phyloP scores from a whole-genome alignment of 2,797 vertebrate species.

The Protonibea diacanthus region DNA sequence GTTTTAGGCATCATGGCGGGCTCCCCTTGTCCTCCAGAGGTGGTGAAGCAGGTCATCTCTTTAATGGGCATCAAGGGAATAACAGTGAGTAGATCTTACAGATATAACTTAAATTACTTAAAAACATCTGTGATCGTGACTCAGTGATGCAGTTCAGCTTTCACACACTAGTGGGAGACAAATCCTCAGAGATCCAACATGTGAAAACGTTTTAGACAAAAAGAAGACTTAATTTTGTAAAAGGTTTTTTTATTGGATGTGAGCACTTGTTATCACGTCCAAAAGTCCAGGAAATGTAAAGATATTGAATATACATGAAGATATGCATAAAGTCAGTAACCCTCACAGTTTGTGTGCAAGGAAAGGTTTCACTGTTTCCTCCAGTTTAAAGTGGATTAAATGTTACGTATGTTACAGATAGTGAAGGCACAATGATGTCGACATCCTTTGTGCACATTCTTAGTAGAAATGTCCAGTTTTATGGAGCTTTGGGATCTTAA shows the following conservation, averaged over 20 bases:
- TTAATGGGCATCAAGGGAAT: slow-evolving; percentile 84
- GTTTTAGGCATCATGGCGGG: slow-evolving; percentile 88
- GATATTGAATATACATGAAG: slow-evolving; percentile 66
- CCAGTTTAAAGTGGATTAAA: slow-evolving; percentile 11
- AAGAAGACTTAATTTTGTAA: slow-evolving; percentile 39
- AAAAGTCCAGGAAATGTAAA: slow-evolving; percentile 61
- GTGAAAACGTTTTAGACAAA: background rate
- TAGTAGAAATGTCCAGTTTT: background rate
- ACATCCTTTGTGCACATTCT: background rate
- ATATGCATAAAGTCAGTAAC: slow-evolving; percentile 48
- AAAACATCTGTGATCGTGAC: background rate
- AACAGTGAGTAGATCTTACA: slow-evolving; percentile 84
- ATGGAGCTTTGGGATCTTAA: background rate
- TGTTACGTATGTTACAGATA: slow-evolving; percentile 10
- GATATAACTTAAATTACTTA: background rate
- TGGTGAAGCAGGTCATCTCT: slow-evolving; percentile 81
- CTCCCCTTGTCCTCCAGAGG: slow-evolving; percentile 88
- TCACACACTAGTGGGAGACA: slow-evolving; percentile 59
- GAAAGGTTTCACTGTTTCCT: background rate
- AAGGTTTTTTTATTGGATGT: slow-evolving; percentile 75
- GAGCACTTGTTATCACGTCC: slow-evolving; percentile 49
- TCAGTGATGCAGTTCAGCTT: slow-evolving; percentile 31
- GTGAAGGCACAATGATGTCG: background rate
- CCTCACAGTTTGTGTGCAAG: slow-evolving; percentile 4
- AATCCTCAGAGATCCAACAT: background rate